These are phyloP conservation scores for Seriola aureovittata DNA, from an alignment of 2,113 vertebrate genomes.

Conservation along the genomic window DNA sequence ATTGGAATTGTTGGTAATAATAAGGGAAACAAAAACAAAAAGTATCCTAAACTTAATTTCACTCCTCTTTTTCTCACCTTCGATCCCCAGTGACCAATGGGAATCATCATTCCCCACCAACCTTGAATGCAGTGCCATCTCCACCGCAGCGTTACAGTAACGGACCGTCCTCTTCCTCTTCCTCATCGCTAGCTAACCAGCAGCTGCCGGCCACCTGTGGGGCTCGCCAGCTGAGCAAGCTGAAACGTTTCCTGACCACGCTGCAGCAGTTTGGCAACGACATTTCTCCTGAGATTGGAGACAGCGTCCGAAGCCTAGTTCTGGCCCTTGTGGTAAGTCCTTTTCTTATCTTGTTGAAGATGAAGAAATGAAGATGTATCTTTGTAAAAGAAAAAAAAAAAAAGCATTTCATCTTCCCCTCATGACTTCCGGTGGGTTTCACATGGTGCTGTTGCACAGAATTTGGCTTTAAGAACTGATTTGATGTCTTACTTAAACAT, in stretches of 20 bases:
- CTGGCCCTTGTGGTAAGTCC: constrained; percentile 93
- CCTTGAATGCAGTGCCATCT: constrained; percentile 94
- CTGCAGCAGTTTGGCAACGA: constrained; percentile 99
- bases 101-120: constrained; percentile 96
- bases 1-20: not conserved
- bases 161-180: constrained; percentile 96
- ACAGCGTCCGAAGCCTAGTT: constrained; percentile 96
- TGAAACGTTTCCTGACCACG: constrained; percentile 98
- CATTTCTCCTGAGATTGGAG: constrained; percentile 98
- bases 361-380: not conserved
- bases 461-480: too few species aligned
- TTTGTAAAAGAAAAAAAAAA: not conserved
- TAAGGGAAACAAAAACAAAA: not conserved
- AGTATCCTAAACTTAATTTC: not conserved
- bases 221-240: constrained; percentile 97
- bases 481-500: not conserved
- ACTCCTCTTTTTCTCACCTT: constrained; percentile 3
- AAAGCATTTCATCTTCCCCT: not conserved
- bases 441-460: too few species aligned
- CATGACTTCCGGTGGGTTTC: not conserved
- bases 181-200: constrained; percentile 96
- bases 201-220: constrained; percentile 98
- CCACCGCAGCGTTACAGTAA: constrained; percentile 97
- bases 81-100: constrained; percentile 92
- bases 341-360: not conserved